Evolutionary conservation across 2,797 vertebrate genomes (phyloP).

Genomic region (Sardinella longiceps): DNA sequence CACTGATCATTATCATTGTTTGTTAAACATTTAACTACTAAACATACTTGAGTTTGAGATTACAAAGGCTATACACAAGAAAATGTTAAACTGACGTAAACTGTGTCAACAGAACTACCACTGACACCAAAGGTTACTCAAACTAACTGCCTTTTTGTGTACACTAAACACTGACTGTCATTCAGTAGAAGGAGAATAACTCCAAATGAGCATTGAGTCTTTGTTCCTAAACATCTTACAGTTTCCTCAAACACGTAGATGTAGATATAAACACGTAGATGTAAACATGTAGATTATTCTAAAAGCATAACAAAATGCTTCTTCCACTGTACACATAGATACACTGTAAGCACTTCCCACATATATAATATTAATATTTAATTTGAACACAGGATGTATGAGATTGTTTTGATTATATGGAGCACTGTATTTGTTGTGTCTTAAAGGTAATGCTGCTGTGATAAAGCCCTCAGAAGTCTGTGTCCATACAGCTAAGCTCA

Average conservation of each 20-base stretch:
- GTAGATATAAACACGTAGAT: no score
- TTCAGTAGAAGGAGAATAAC: no score
- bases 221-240: no score
- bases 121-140: neutral
- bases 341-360: no score
- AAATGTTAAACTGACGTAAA: neutral
- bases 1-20: neutral
- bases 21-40: neutral
- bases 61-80: neutral
- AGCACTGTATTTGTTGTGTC: neutral
- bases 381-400: neutral
- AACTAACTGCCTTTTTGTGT: neutral
- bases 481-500: constrained; percentile 74
- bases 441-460: constrained; percentile 77
- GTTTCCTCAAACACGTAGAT: no score
- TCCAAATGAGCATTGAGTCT: no score
- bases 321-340: neutral
- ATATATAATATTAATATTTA: neutral
- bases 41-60: neutral
- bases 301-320: neutral
- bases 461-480: constrained; percentile 80
- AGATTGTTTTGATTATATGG: neutral
- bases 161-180: neutral
- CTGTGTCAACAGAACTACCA: neutral
- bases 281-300: no score